Percentiles rank a stretch among this genome's conserved stretches.
Evolutionary conservation across 2,113 vertebrate species (phyloP).

Genomic region (cat (Felis catus)): DNA sequence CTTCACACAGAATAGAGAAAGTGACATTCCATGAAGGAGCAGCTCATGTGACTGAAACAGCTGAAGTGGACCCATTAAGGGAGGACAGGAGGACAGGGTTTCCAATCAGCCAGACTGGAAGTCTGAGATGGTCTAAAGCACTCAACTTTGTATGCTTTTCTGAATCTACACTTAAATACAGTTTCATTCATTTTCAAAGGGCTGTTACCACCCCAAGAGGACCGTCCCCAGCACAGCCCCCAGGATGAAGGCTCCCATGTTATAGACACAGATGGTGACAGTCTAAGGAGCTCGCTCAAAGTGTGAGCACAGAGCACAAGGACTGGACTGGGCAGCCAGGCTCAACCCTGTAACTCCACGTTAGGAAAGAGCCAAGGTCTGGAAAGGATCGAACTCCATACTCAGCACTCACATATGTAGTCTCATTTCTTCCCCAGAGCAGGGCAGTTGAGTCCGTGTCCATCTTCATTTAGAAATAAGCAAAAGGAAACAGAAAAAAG

Average conservation of each 20-base stretch:
- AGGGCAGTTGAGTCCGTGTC: fast-evolving
- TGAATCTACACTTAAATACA: neutral
- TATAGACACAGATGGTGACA: neutral
- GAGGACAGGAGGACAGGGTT: neutral
- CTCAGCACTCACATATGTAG: neutral
- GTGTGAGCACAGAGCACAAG: neutral
- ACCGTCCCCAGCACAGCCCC: neutral
- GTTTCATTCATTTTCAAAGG: too few relatives aligned
- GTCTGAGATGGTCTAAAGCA: neutral
- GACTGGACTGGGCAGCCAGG: neutral
- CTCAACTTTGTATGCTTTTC: neutral
- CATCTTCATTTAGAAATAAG: neutral
- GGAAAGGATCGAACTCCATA: neutral
- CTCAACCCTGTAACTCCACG: neutral
- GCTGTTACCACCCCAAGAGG: neutral
- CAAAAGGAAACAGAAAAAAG: neutral
- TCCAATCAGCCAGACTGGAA: neutral
- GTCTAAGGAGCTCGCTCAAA: neutral
- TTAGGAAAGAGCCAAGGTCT: neutral
- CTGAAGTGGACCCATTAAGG: neutral
- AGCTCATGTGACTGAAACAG: neutral
- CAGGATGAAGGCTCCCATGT: neutral
- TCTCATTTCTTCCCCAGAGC: neutral
- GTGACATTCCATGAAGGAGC: neutral
- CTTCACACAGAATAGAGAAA: neutral